phyloP scores from a whole-genome alignment of 2,888 invertebrate genomes.

The Heliconius hortense region DNA sequence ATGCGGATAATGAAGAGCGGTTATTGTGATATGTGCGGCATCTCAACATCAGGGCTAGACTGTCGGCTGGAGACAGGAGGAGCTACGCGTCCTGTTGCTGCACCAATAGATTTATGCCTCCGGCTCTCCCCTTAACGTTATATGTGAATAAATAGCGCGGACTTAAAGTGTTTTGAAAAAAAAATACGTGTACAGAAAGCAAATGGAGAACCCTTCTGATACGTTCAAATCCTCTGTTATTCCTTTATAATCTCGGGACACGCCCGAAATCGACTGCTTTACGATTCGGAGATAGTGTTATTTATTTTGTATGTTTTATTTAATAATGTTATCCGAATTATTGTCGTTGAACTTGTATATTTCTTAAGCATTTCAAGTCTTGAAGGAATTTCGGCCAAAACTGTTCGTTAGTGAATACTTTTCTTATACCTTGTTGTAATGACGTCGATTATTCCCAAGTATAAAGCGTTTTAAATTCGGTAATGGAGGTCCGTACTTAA shows the following conservation, averaged over 20 bases:
- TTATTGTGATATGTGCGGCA: conserved; percentile 77
- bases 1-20: conserved; percentile 78
- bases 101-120: conserved; percentile 51
- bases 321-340: conserved; percentile 69
- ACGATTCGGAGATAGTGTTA: conserved; percentile 64
- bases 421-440: conserved; percentile 34
- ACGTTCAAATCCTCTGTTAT: conserved; percentile 49
- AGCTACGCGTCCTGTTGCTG: conserved; percentile 44
- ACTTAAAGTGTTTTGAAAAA: conserved; percentile 45
- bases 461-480: conserved; percentile 32
- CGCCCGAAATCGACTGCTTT: conserved; percentile 61
- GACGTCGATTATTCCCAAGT: conserved; percentile 31
- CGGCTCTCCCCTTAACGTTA: conserved; percentile 51
- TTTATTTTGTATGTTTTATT: conserved; percentile 67
- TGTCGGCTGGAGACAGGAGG: conserved; percentile 44
- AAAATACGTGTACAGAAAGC: conserved; percentile 46
- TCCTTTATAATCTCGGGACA: conserved; percentile 38
- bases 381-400: conserved; percentile 29
- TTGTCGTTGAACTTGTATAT: conserved; percentile 63
- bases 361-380: conserved; percentile 55
- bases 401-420: conserved; percentile 32
- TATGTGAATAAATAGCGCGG: conserved; percentile 52
- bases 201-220: conserved; percentile 43
- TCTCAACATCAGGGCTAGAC: conserved; percentile 61
- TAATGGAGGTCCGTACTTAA: conserved; percentile 30